These are phyloP conservation scores for Ganaspis brasiliensis DNA, from an alignment of 2,888 invertebrate species.

Conservation along the genomic window DNA sequence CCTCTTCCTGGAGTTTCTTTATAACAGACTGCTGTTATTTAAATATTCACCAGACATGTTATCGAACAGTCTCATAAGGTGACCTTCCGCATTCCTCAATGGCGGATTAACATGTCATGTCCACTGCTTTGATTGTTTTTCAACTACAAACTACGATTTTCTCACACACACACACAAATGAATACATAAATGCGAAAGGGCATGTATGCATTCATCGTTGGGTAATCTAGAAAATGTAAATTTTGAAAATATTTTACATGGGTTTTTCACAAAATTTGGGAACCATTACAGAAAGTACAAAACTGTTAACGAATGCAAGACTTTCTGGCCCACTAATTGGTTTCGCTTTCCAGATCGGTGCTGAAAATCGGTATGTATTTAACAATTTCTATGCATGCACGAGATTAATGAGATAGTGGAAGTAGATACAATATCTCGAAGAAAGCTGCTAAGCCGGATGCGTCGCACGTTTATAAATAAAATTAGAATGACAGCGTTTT, in stretches of 20 bases:
- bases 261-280: no score
- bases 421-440: slow-evolving; percentile 16
- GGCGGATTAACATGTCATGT: slow-evolving; percentile 50
- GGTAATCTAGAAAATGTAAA: no score
- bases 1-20: slow-evolving; percentile 1
- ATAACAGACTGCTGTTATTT: slow-evolving; percentile 58
- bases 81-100: slow-evolving; percentile 62
- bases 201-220: no score
- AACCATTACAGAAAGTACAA: no score
- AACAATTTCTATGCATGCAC: no score
- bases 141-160: not conserved
- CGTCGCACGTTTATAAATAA: slow-evolving; percentile 28
- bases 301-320: no score
- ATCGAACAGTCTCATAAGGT: slow-evolving; percentile 58
- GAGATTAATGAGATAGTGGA: not conserved
- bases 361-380: not conserved
- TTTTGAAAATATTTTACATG: no score
- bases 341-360: no score
- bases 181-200: no score
- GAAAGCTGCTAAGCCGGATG: not conserved
- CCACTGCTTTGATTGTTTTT: slow-evolving; percentile 11
- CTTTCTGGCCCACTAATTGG: no score
- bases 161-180: not conserved
- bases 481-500: slow-evolving; percentile 22
- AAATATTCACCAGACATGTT: slow-evolving; percentile 63